A percentile compares a stretch with the other conserved stretches of the same genome.
Evolutionary conservation across 1,140 invertebrate species (phyloP).

Genomic region (Eueides isabella): DNA sequence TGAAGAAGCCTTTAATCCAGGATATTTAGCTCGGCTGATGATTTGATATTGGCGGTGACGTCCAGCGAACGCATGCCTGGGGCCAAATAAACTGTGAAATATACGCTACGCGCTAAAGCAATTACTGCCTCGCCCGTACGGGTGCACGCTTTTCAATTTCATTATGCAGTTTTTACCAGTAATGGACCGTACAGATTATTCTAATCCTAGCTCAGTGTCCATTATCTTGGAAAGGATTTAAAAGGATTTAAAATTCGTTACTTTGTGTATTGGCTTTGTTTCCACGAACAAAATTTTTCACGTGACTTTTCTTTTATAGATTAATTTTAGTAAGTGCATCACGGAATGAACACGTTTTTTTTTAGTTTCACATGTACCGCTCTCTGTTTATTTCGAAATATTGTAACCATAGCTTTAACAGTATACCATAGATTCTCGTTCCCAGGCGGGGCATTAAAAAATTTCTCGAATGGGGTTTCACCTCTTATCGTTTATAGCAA

Average conservation of each 20-base stretch:
- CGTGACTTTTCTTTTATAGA: neutral
- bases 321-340: neutral
- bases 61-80: neutral
- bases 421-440: no score
- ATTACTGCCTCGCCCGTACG: conserved; percentile 17
- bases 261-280: neutral
- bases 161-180: conserved; percentile 26
- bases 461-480: no score
- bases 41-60: conserved; percentile 26
- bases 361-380: no score
- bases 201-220: conserved; percentile 20
- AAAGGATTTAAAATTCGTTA: conserved; percentile 15
- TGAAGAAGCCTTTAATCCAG: conserved; percentile 14
- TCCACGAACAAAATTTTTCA: neutral
- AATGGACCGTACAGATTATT: conserved; percentile 24
- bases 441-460: no score
- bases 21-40: conserved; percentile 10
- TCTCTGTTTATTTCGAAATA: no score
- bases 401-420: no score
- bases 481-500: no score
- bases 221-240: conserved; percentile 24
- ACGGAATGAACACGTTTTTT: no score
- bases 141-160: conserved; percentile 17
- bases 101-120: conserved; percentile 21
- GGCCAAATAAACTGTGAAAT: conserved; percentile 26